Evolutionary conservation across 1,140 invertebrate genomes (phyloP).

Genomic region (Penaeus indicus): DNA sequence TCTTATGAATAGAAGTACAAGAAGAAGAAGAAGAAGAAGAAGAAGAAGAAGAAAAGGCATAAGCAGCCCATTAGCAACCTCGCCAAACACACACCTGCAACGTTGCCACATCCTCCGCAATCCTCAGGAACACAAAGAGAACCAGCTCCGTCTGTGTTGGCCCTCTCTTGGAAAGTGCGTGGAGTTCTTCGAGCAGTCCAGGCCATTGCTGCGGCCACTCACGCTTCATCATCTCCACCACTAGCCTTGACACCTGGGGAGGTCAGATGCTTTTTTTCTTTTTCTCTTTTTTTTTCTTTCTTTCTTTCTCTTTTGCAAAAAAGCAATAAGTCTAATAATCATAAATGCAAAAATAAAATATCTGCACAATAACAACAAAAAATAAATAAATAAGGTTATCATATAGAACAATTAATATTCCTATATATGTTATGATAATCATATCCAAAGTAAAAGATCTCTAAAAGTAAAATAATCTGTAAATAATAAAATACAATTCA

Average conservation of each 20-base stretch:
- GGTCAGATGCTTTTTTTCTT: constrained; percentile 81
- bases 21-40: constrained; percentile 72
- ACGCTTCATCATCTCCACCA: constrained; percentile 94
- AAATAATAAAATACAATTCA: too few species aligned
- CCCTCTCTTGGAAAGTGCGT: constrained; percentile 78
- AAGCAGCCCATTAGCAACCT: constrained; percentile 8
- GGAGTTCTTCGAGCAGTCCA: constrained; percentile 83
- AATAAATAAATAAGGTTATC: too few species aligned
- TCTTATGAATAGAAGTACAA: background rate
- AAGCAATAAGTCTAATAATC: background rate
- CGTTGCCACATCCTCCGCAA: constrained; percentile 91
- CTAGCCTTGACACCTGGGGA: constrained; percentile 83
- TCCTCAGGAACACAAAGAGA: constrained; percentile 84
- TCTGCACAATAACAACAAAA: too few species aligned
- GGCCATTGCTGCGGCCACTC: constrained; percentile 98
- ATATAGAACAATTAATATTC: too few species aligned
- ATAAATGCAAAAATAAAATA: background rate
- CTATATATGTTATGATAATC: too few species aligned
- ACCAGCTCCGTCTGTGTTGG: constrained; percentile 90
- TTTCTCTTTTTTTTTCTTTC: background rate
- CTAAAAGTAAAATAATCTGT: too few species aligned
- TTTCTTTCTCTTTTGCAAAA: background rate
- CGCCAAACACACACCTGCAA: constrained; percentile 75
- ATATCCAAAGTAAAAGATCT: too few species aligned
- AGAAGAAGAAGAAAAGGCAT: background rate